A percentile compares a stretch with the other conserved stretches of the same genome.
Conservation (phyloP, 2,113 vertebrate genomes). For the Pardalotus punctatus region DNA sequence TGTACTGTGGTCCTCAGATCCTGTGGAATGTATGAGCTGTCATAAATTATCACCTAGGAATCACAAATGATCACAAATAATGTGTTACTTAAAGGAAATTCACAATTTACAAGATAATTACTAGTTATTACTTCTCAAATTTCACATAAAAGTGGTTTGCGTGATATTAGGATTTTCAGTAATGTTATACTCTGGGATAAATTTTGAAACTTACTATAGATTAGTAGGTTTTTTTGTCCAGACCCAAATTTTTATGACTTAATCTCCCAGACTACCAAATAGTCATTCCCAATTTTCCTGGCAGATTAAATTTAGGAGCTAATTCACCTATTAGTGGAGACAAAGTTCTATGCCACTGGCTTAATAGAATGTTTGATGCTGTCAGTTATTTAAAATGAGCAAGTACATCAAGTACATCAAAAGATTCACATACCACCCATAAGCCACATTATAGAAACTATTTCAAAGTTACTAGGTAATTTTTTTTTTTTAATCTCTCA, state of each 20-base stretch:
- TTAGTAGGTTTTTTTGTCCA: background rate
- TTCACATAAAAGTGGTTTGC: background rate
- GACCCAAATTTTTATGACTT: background rate
- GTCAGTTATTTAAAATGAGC: background rate
- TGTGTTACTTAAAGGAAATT: background rate
- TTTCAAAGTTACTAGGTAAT: background rate
- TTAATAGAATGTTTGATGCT: background rate
- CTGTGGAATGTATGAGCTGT: background rate
- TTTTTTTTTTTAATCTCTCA: background rate
- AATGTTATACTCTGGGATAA: background rate
- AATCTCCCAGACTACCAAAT: background rate
- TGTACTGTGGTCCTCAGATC: background rate
- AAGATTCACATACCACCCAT: background rate
- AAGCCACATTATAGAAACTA: background rate
- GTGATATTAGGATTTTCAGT: background rate
- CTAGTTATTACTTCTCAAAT: background rate
- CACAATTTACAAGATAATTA: background rate
- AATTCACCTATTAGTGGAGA: background rate
- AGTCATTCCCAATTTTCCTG: background rate
- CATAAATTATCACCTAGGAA: background rate
- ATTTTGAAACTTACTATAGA: background rate
- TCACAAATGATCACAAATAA: background rate
- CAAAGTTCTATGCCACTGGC: background rate
- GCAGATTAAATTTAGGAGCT: background rate
- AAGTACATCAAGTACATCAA: background rate